These are phyloP conservation scores for Petrocephalus sullivani DNA, from an alignment of 2,797 vertebrate genomes.

Conservation along the genomic window DNA sequence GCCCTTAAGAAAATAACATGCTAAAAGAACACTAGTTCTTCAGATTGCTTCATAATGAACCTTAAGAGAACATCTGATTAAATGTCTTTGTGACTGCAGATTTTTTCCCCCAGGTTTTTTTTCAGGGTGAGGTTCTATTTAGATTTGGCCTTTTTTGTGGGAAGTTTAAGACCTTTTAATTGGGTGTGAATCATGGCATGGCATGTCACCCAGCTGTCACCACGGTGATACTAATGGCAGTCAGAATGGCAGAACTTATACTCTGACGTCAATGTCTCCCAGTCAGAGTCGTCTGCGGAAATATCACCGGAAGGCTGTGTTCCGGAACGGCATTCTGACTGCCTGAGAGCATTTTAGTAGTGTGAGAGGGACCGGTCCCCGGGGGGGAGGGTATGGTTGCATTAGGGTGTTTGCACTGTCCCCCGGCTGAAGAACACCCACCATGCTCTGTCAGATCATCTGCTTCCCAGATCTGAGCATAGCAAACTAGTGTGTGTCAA, in stretches of 20 bases:
- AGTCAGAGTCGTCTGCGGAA: not conserved
- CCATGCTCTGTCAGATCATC: not conserved
- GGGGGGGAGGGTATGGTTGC: too few species aligned
- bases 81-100: too few species aligned
- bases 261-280: not conserved
- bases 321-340: not conserved
- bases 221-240: not conserved
- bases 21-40: too few species aligned
- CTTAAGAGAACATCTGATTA: not conserved
- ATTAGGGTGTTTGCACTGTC: not conserved
- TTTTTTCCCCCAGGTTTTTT: too few species aligned
- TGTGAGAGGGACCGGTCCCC: not conserved
- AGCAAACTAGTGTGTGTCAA: not conserved
- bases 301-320: not conserved
- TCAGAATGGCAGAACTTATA: not conserved
- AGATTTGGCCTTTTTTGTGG: not conserved
- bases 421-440: not conserved
- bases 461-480: not conserved
- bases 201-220: not conserved
- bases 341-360: not conserved
- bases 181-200: not conserved
- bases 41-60: not conserved
- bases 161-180: not conserved
- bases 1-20: not conserved
- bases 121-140: not conserved